Percentiles rank a stretch among this genome's conserved stretches.
Evolutionary conservation across 2,113 vertebrate species (phyloP).

Genomic region (Larimichthys polyactis): DNA sequence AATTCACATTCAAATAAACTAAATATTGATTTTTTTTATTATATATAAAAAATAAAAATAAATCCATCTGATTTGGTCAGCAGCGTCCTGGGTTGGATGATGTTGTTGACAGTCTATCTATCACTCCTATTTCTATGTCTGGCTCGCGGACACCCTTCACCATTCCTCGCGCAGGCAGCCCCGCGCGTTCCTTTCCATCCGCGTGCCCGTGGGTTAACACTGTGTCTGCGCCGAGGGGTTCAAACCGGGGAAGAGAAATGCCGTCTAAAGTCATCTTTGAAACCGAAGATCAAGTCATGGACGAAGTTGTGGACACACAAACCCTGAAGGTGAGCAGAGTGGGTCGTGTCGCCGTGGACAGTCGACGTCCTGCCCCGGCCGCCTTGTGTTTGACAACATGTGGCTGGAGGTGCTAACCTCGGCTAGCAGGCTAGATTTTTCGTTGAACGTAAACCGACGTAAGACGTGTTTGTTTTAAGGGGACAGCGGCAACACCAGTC

Average conservation of each 20-base stretch:
- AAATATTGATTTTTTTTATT: too few species aligned
- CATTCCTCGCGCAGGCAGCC: background rate
- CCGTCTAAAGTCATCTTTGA: slow-evolving; percentile 74
- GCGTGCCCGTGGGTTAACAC: slow-evolving; percentile 45
- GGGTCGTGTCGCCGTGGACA: background rate
- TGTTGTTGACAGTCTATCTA: background rate
- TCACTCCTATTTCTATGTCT: slow-evolving; percentile 31
- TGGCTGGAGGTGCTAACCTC: slow-evolving; percentile 50
- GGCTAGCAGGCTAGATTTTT: slow-evolving; percentile 12
- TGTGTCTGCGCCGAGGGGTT: slow-evolving; percentile 55
- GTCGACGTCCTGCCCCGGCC: background rate
- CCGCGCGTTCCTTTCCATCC: slow-evolving; percentile 72
- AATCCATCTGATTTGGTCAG: background rate
- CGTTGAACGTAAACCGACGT: too few species aligned
- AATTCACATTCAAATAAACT: too few species aligned
- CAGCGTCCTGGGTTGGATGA: too few species aligned
- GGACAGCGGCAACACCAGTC: too few species aligned
- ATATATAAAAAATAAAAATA: too few species aligned
- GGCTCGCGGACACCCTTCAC: background rate
- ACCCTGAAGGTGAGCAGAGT: slow-evolving; percentile 66
- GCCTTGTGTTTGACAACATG: slow-evolving; percentile 67
- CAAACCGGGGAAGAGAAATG: slow-evolving; percentile 75
- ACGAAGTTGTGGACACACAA: slow-evolving; percentile 58
- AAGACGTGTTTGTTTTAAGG: too few species aligned
- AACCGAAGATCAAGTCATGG: slow-evolving; percentile 62